Evolutionary conservation across 2,888 invertebrate genomes (phyloP), one percentile per base, ranked within the genome.

Genomic region (Andrena hattorfiana): DNA sequence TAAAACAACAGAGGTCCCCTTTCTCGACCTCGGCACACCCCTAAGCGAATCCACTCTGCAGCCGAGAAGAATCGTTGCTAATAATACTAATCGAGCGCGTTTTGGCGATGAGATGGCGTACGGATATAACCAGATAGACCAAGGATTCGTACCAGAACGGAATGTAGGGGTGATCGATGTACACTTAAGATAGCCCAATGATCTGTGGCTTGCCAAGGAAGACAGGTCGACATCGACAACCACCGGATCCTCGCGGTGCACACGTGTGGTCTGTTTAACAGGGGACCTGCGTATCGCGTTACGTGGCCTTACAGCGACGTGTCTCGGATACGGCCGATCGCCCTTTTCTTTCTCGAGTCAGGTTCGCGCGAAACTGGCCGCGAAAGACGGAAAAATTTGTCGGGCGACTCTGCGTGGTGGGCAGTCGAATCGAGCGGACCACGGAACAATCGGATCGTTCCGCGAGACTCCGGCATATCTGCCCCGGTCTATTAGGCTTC

Each of bases 231-330:
- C 71, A 83, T 75, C 84, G 79, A 79, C 75, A 83, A 84, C 82
- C 81, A 81, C 85, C 73, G 83, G 85, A 81, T 78, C 75, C 62
- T 51, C 77, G 76, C 81, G 81, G 75, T 69, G 79, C 80, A 85
- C 86, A 84, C 86, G 90, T 89, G 90, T 90, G 90, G 89, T 90
- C 90, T 85, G 69, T 77, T 63, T 66, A 59, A 62, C 79, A 69
- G 59, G 73, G 28, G 75, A 82, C 59, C 84, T 56, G 62, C 76
- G 86, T 81, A 88, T 88, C 85, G 78, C 74, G 76, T 88, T 88
- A 85, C 88, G 66, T 60, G 64, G 83, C 77, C 81, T 74, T 84
- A 80, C 78, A 80, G 64, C 86, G 62, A 74, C 74, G 32, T 60
- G 67, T 63, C 73, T 74, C 51, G 63, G 62, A 64, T 73, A 73